Base-by-base conservation (phyloP, 2,797 vertebrate species). In the Babyrousa celebensis region DNA sequence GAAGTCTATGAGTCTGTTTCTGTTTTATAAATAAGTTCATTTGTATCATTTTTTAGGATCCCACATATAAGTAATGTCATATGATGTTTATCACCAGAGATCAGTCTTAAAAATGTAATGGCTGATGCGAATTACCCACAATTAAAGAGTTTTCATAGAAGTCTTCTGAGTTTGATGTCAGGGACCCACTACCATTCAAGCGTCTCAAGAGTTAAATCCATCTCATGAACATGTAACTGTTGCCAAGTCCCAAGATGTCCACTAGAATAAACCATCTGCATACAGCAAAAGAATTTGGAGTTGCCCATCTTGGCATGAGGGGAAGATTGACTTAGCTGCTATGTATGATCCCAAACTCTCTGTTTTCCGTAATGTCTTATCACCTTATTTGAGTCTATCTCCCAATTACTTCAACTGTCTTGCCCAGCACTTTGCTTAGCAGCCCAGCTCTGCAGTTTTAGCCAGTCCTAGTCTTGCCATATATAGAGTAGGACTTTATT, bases 321-420 rank as follows among this genome's bases (percentile, higher is more conserved):
- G 40, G 68, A 85, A 90, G 63, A 63, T 15, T 29, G 5, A 67
- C 29, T 8, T 25, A 72, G 62, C n/a, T 71, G 62, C 75, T 67
- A 23, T 18, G 52, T 56, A 62, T 56, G 29, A 58, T 84, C 25
- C 52, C 16, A 43, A 90, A 43, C 82, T 77, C 48, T 93, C n/a
- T 85, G 20, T 85, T 74, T 95, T 71, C 89, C 27, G n/a, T 21
- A 12, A 54, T 36, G 54, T 10, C 92, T 90, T 77, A 78, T n/a
- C 70, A 48, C 21, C 17, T 87, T 71, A 29, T 65, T 71, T 88
- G 15, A 40, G 18, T 11, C 48, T 21, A 15, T 68, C 29, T 89
- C 68, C 48, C 20, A 43, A 84, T 58, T 58, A 80, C 32, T 58
- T 83, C 43, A 67, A 18, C 32, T 71, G 6, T 80, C 67, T 62